Base-by-base conservation (phyloP, 92 coral and sea anemone species). In the Siderastrea radians region DNA sequence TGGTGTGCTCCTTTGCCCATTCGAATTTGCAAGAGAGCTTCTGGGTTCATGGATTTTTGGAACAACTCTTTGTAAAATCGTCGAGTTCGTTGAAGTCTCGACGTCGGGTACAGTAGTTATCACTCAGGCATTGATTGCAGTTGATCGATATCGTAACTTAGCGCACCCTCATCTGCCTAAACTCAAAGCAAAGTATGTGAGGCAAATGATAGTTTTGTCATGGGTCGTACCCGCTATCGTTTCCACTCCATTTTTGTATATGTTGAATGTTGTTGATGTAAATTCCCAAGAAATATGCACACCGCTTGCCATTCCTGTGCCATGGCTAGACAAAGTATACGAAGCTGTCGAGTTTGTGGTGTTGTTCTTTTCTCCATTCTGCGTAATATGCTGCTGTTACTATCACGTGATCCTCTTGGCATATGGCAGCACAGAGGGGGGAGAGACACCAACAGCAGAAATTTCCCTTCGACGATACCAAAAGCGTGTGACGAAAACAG, bases 371-470 rank as follows among this genome's bases (percentile, higher is more conserved):
- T 26, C 87, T 10, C 98, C 96, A 2, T 71, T 86, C 38, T 72
- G 86, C 9, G 77, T 91, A n/a, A 93, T 95, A 84, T 45, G 45
- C n/a, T 91, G 94, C 79, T 95, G 96, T 60, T 95, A 95, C 73
- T 62, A 77, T 19, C 90, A 85, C 47, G 91, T 95, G 47, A 68
- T 91, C 15, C 14, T 10, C 47, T 1, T 64, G 17, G 68, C 76
- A 14, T 7, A 46, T 52, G 60, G 72, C 46, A 71, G 46, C 53
- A 12, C 90, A 84, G 82, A 87, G 5, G 72, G 78, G 8, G 88
- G 81, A 11, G 88, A 82, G 19, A 79, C 63, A 15, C 89, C 94
- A 2, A 44, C 85, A 0, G 73, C 84, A 45, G 74, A 49, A 52
- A 74, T 62, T 2, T 49, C 95, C 9, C 66, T 74, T 44, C 65